Conservation (phyloP, 2,888 invertebrate genomes). For the Saturnia pavonia region DNA sequence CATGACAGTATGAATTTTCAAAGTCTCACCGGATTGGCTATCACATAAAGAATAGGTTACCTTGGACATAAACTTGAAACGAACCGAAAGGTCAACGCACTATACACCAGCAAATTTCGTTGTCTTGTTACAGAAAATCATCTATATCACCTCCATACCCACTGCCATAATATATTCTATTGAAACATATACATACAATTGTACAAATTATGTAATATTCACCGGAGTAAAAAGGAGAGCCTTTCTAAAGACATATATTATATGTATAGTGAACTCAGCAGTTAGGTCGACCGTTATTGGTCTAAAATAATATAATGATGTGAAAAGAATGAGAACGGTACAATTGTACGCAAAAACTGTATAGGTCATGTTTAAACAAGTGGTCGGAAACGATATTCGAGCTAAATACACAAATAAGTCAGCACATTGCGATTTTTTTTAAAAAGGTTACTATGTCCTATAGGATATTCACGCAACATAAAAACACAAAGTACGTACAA, state of each 20-base stretch:
- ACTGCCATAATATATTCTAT: background rate
- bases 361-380: background rate
- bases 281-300: constrained; percentile 41
- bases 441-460: too few species aligned
- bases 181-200: constrained; percentile 1
- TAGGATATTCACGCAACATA: too few species aligned
- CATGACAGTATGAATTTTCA: too few species aligned
- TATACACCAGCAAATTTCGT: constrained; percentile 21
- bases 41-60: constrained; percentile 5
- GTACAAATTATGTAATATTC: constrained; percentile 9
- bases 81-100: constrained; percentile 35
- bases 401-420: too few species aligned
- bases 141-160: constrained; percentile 19
- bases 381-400: too few species aligned
- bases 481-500: too few species aligned
- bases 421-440: too few species aligned
- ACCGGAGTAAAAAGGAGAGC: constrained; percentile 13
- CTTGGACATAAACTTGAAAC: constrained; percentile 37
- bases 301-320: background rate
- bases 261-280: background rate
- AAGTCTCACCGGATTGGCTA: too few species aligned
- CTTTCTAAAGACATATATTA: constrained; percentile 20
- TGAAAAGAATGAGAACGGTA: background rate
- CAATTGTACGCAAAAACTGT: background rate
- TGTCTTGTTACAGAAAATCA: constrained; percentile 4